These are phyloP conservation scores for Tiliacea citrago DNA, from an alignment of 2,888 invertebrate genomes.

Conservation along the genomic window DNA sequence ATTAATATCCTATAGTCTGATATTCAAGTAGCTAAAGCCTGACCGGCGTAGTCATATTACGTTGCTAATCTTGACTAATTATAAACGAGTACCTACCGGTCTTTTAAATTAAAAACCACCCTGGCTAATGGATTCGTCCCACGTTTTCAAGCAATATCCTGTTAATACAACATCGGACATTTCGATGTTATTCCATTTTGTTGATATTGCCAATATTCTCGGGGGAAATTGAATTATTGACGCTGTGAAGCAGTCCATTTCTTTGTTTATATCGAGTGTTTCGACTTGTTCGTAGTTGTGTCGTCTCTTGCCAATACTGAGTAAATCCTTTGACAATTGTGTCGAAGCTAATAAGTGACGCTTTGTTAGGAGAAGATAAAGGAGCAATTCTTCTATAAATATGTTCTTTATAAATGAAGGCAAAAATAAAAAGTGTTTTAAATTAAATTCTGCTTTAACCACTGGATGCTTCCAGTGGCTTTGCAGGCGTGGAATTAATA, in stretches of 20 bases:
- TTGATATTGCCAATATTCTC: slow-evolving; percentile 80
- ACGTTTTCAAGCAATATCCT: slow-evolving; percentile 76
- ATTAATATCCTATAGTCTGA: slow-evolving; percentile 19
- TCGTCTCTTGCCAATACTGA: slow-evolving; percentile 30
- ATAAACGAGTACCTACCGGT: slow-evolving; percentile 51
- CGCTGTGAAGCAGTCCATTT: slow-evolving; percentile 65
- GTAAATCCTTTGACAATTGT: slow-evolving; percentile 41
- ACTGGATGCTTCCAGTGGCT: slow-evolving; percentile 38
- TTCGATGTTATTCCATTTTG: slow-evolving; percentile 75
- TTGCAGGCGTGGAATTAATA: slow-evolving; percentile 55
- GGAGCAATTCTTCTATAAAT: slow-evolving; percentile 7
- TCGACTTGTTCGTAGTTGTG: slow-evolving; percentile 41
- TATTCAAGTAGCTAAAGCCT: slow-evolving; percentile 22
- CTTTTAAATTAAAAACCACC: slow-evolving; percentile 76
- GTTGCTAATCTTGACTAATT: slow-evolving; percentile 53
- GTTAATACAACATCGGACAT: slow-evolving; percentile 75
- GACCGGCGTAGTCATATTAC: slow-evolving; percentile 28
- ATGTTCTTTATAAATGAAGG: slow-evolving; percentile 4
- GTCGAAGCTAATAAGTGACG: slow-evolving; percentile 38
- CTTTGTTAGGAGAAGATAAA: slow-evolving; percentile 36
- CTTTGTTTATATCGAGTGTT: slow-evolving; percentile 61
- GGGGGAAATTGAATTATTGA: slow-evolving; percentile 79
- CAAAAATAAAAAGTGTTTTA: slow-evolving; percentile 32
- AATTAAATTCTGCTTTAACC: slow-evolving; percentile 50
- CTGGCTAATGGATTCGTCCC: slow-evolving; percentile 75